Percentiles rank a stretch among this genome's conserved stretches.
Evolutionary conservation across 2,113 vertebrate species (phyloP).

Genomic region (Austrofundulus limnaeus): DNA sequence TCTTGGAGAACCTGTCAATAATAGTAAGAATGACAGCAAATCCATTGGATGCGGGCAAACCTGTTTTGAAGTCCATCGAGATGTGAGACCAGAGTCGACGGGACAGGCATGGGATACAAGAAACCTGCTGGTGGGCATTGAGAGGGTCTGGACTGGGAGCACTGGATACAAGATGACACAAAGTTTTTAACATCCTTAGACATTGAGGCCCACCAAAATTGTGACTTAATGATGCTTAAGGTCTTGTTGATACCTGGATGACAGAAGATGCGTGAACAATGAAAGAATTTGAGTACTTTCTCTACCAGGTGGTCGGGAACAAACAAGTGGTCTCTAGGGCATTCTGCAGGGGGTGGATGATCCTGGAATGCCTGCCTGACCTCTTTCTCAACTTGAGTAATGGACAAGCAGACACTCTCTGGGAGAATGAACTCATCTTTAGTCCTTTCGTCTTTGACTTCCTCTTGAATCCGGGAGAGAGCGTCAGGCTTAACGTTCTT

Average conservation of each 20-base stretch:
- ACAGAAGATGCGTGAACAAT: neutral
- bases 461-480: neutral
- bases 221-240: neutral
- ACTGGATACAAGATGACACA: neutral
- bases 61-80: neutral
- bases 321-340: neutral
- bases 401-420: neutral
- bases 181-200: neutral
- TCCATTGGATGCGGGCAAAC: neutral
- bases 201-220: neutral
- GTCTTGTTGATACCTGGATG: neutral
- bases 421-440: neutral
- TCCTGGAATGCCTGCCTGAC: neutral
- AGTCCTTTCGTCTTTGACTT: too few species aligned
- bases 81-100: neutral
- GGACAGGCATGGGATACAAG: neutral
- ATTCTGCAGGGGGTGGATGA: neutral
- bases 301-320: neutral
- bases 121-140: neutral
- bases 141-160: neutral
- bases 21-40: too few species aligned
- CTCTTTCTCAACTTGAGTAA: neutral
- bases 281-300: neutral
- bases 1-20: too few species aligned
- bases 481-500: neutral